A percentile compares a stretch with the other conserved stretches of the same genome.
phyloP scores from a whole-genome alignment of 2,113 vertebrate genomes.

The Nesoenas mayeri region DNA sequence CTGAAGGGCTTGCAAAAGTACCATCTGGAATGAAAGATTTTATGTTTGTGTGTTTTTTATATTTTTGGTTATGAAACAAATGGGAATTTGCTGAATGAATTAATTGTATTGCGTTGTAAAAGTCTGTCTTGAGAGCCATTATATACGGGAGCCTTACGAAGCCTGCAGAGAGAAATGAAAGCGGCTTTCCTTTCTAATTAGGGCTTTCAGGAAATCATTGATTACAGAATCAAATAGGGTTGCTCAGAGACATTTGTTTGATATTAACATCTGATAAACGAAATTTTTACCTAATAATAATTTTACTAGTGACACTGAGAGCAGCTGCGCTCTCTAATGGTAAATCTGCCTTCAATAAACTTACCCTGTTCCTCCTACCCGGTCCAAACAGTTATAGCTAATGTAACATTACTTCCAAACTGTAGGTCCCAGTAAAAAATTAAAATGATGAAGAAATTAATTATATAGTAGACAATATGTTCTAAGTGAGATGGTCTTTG shows the following conservation, averaged over 20 bases:
- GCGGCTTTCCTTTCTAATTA: conserved; percentile 46
- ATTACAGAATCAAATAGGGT: conserved; percentile 25
- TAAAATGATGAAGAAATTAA: neutral
- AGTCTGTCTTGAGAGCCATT: conserved; percentile 15
- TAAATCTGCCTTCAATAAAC: conserved; percentile 33
- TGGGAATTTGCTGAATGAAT: conserved; percentile 53
- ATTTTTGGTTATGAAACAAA: conserved; percentile 47
- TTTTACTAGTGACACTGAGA: conserved; percentile 29
- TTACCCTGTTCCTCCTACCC: neutral
- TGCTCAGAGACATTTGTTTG: conserved; percentile 27
- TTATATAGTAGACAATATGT: neutral
- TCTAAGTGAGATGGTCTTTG: neutral
- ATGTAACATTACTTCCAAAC: conserved; percentile 14
- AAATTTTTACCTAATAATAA: conserved; percentile 1
- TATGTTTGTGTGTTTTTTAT: neutral
- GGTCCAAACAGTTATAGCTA: neutral
- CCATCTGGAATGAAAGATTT: conserved; percentile 22
- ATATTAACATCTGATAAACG: conserved; percentile 30
- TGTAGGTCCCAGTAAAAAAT: neutral
- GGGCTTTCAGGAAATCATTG: conserved; percentile 52
- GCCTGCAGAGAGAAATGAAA: conserved; percentile 27
- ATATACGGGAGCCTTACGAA: neutral
- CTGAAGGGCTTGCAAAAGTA: conserved; percentile 31
- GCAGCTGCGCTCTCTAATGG: neutral
- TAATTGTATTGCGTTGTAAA: conserved; percentile 31